A percentile compares a stretch with the other conserved stretches of the same genome.
Evolutionary conservation across 1,140 invertebrate species (phyloP).

Genomic region (Zaprionus vittiger): DNA sequence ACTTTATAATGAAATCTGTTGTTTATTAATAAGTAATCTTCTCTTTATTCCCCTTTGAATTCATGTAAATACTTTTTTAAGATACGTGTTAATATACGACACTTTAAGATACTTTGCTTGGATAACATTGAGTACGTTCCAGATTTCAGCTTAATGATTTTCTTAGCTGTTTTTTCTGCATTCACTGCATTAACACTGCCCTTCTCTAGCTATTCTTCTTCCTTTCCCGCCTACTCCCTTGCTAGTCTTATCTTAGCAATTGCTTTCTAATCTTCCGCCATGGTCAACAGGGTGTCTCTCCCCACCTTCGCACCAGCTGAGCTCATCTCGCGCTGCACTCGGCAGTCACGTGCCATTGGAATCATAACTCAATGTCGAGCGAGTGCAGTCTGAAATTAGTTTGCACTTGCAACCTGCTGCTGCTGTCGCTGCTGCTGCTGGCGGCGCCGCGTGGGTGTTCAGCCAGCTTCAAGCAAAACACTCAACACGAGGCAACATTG

Average conservation of each 20-base stretch:
- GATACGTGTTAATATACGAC: too few relatives aligned
- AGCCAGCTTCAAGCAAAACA: slow-evolving; percentile 11
- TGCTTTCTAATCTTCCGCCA: slow-evolving; percentile 8
- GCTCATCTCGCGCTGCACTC: background rate
- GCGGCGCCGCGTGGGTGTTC: slow-evolving; percentile 6
- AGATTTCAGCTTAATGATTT: too few relatives aligned
- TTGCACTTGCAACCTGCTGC: slow-evolving; percentile 55
- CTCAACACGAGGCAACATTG: slow-evolving; percentile 31
- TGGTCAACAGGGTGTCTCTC: background rate
- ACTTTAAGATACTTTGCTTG: too few relatives aligned
- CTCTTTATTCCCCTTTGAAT: too few relatives aligned
- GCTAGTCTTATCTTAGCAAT: background rate
- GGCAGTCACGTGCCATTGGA: slow-evolving; percentile 47
- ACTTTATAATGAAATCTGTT: too few relatives aligned
- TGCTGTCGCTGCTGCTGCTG: background rate
- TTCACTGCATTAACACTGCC: too few relatives aligned
- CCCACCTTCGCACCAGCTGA: background rate
- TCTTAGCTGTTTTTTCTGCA: background rate
- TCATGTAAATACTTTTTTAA: too few relatives aligned
- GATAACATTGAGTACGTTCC: too few relatives aligned
- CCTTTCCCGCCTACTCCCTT: too few relatives aligned
- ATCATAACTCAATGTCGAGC: slow-evolving; percentile 70
- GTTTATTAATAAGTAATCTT: too few relatives aligned
- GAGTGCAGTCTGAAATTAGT: slow-evolving; percentile 66
- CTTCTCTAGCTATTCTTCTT: background rate